Percentiles rank a stretch among this genome's conserved stretches.
Conservation (phyloP, 2,888 invertebrate genomes). For the Danaus chrysippus region DNA sequence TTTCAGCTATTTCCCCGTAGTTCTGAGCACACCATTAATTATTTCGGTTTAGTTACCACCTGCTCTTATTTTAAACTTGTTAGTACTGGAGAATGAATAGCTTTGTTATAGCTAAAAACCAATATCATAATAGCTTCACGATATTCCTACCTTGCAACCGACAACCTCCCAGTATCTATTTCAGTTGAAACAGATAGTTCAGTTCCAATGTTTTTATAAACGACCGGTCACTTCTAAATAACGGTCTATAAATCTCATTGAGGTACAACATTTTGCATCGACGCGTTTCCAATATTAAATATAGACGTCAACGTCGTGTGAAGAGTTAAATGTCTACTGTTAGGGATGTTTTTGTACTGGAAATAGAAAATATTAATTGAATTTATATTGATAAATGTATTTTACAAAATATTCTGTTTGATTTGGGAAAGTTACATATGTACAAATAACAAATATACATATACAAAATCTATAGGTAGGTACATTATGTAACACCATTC, state of each 20-base stretch:
- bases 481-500: no score
- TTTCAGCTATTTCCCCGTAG: constrained; percentile 24
- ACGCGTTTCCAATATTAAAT: neutral
- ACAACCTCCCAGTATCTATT: no score
- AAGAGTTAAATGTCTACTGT: neutral
- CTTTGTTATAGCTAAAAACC: neutral
- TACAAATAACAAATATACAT: no score
- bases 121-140: neutral
- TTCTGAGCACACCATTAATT: constrained; percentile 30
- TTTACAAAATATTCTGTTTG: no score
- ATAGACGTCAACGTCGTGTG: neutral
- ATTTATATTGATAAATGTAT: no score
- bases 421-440: no score
- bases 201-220: no score
- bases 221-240: neutral
- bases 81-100: neutral
- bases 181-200: no score
- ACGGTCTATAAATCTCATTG: neutral
- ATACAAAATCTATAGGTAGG: no score
- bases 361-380: no score
- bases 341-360: no score
- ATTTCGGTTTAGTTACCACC: constrained; percentile 32
- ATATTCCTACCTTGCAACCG: neutral
- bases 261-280: neutral
- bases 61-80: constrained; percentile 24